A percentile compares a stretch with the other conserved stretches of the same genome.
Evolutionary conservation across 2,888 invertebrate species (phyloP).

Genomic region (Caenorhabditis imperialis): DNA sequence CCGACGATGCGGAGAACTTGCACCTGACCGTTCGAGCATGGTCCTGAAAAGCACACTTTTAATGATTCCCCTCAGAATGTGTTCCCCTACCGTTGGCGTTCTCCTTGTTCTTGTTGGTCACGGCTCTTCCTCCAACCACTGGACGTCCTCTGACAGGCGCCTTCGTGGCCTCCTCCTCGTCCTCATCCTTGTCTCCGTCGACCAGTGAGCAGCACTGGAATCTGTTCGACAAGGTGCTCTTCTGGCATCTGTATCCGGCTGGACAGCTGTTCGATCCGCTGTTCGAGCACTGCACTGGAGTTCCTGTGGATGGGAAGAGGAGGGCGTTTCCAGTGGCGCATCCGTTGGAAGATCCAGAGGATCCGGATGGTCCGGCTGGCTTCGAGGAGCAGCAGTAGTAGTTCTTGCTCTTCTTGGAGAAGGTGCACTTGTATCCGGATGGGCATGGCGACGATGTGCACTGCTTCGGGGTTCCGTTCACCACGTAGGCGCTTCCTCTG

Average conservation of each 20-base stretch:
- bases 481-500: constrained; percentile 68
- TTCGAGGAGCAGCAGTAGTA: constrained; percentile 63
- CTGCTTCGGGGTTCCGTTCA: constrained; percentile 74
- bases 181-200: constrained; percentile 18
- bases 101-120: constrained; percentile 45
- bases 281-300: constrained; percentile 75
- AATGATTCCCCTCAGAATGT: neutral
- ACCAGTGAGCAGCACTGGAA: constrained; percentile 60
- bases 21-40: constrained; percentile 72
- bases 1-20: constrained; percentile 74
- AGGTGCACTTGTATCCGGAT: constrained; percentile 72
- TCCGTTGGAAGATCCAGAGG: constrained; percentile 55
- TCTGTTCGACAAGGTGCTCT: constrained; percentile 46
- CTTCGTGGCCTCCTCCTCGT: constrained; percentile 28
- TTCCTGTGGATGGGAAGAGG: constrained; percentile 76
- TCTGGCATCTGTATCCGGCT: constrained; percentile 69
- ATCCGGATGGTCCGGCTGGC: constrained; percentile 10
- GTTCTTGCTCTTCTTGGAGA: constrained; percentile 70
- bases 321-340: constrained; percentile 74
- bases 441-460: constrained; percentile 73
- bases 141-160: constrained; percentile 44
- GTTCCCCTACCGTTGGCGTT: constrained; percentile 28
- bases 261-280: constrained; percentile 72
- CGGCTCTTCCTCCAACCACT: constrained; percentile 29
- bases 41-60: constrained; percentile 49